These are phyloP conservation scores for Vanessa cardui DNA, from an alignment of 2,888 invertebrate genomes.

Conservation along the genomic window DNA sequence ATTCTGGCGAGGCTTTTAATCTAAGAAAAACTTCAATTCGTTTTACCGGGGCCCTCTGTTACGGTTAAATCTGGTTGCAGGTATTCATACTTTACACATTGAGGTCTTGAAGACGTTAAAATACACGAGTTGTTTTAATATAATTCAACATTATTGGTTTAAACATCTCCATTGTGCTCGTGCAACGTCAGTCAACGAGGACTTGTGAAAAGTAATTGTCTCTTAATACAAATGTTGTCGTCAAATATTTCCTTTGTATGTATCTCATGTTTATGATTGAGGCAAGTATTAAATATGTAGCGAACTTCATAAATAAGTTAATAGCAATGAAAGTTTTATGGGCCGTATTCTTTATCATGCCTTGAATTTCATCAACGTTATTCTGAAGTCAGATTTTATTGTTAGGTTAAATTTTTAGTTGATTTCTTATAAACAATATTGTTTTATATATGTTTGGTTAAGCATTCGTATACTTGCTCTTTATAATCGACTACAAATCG, in stretches of 20 bases:
- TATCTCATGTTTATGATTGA: slow-evolving; percentile 47
- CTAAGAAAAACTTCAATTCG: slow-evolving; percentile 17
- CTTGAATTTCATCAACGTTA: slow-evolving; percentile 76
- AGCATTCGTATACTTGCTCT: too few relatives aligned
- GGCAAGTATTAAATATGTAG: slow-evolving; percentile 71
- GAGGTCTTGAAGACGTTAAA: too few relatives aligned
- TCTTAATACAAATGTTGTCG: slow-evolving; percentile 11
- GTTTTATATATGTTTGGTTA: not conserved
- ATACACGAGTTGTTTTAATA: not conserved
- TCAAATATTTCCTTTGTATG: slow-evolving; percentile 31
- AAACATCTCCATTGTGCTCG: not conserved
- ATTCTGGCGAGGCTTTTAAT: slow-evolving; percentile 1
- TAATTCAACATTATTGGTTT: not conserved
- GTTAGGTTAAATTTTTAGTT: slow-evolving; percentile 43
- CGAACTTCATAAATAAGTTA: slow-evolving; percentile 78
- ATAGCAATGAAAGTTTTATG: slow-evolving; percentile 78
- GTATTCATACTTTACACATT: too few relatives aligned
- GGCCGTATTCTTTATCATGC: slow-evolving; percentile 77
- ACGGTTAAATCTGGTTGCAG: not conserved
- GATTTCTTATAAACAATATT: slow-evolving; percentile 19
- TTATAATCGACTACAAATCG: too few relatives aligned
- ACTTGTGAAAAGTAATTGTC: not conserved
- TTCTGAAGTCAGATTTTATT: slow-evolving; percentile 66
- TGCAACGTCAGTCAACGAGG: not conserved
- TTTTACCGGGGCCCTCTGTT: not conserved